Conservation (phyloP, 2,888 invertebrate species). For the Scrobipalpa atriplicella region DNA sequence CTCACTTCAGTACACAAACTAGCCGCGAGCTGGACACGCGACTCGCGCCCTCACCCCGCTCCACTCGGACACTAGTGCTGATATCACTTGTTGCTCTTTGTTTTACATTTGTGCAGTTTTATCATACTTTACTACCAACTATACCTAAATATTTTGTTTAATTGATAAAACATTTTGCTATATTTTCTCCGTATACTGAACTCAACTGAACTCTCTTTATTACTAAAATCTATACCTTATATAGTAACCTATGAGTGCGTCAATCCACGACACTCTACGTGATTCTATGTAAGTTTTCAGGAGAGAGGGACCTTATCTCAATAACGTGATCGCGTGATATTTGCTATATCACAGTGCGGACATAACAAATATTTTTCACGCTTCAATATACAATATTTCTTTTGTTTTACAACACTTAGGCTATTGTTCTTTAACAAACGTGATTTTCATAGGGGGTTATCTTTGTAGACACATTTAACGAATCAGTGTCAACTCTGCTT, state of each 20-base stretch:
- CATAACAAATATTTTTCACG: neutral
- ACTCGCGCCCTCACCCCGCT: neutral
- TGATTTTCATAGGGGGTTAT: neutral
- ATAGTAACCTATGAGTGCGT: no score
- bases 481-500: conserved; percentile 72
- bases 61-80: conserved; percentile 17
- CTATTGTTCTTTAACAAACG: neutral
- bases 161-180: neutral
- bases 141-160: neutral
- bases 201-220: no score
- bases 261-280: no score
- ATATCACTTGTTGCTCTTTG: conserved; percentile 25
- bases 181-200: no score
- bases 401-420: neutral
- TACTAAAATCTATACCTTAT: no score
- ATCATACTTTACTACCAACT: conserved; percentile 10
- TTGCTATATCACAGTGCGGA: no score
- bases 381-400: neutral
- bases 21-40: conserved; percentile 24
- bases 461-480: conserved; percentile 72
- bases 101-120: conserved; percentile 24
- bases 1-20: conserved; percentile 31
- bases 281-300: no score
- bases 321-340: no score
- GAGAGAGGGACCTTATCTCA: no score